Evolutionary conservation across 2,888 invertebrate genomes (phyloP).

Genomic region (Lasioglossum lativentre): DNA sequence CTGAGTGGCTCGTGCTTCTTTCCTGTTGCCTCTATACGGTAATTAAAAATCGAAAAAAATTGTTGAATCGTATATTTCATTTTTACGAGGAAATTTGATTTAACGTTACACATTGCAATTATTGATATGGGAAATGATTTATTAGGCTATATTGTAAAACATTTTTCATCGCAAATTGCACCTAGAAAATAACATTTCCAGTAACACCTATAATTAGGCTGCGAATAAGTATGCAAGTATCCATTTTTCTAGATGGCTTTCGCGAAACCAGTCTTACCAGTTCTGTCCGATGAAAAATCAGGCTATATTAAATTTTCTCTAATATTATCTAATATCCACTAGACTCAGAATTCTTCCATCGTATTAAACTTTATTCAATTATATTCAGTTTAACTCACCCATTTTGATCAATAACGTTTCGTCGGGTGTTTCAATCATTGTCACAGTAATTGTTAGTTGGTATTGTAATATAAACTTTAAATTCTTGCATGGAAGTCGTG

Average conservation of each 20-base stretch:
- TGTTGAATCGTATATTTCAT: background rate
- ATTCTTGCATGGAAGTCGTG: too few species aligned
- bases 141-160: background rate
- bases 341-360: background rate
- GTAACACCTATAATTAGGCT: background rate
- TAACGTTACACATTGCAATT: background rate
- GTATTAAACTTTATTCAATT: background rate
- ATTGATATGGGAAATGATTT: background rate
- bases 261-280: slow-evolving; percentile 2
- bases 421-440: too few species aligned
- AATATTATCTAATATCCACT: background rate
- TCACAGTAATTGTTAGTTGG: too few species aligned
- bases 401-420: too few species aligned
- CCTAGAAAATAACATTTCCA: background rate
- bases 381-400: too few species aligned
- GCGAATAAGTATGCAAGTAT: background rate
- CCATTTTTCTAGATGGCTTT: background rate
- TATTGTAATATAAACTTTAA: too few species aligned
- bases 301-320: background rate
- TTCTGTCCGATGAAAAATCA: background rate
- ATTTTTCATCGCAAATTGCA: too few species aligned
- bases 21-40: background rate
- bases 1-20: background rate
- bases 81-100: background rate
- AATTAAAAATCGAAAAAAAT: too few species aligned